phyloP scores from a whole-genome alignment of 2,797 vertebrate species.

The Peromyscus eremicus region DNA sequence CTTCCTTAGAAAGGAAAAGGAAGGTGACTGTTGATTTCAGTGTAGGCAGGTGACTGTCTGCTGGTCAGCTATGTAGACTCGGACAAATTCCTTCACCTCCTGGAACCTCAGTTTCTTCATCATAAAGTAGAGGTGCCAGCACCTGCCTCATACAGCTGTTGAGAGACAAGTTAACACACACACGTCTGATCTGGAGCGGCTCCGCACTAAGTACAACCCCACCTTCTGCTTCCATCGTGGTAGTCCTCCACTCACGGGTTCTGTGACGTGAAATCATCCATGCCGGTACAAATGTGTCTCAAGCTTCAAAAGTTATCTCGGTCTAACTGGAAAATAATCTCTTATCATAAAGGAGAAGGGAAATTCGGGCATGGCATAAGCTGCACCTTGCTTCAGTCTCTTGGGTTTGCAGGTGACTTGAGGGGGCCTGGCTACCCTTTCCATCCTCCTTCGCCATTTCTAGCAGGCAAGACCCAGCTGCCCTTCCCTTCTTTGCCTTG shows the following conservation, averaged over 20 bases:
- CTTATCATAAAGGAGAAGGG: constrained; percentile 19
- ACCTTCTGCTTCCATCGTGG: not conserved
- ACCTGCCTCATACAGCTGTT: not conserved
- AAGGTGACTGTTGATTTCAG: not conserved
- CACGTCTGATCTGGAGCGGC: not conserved
- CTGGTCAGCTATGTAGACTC: not conserved
- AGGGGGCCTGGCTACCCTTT: not conserved
- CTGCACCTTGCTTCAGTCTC: not conserved
- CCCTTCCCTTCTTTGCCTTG: not conserved
- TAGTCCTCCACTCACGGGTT: not conserved
- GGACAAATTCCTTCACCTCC: not conserved
- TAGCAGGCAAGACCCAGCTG: not conserved
- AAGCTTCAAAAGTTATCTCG: not conserved
- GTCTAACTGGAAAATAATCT: not conserved
- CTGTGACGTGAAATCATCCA: not conserved
- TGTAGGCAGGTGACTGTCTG: not conserved
- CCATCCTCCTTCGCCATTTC: not conserved
- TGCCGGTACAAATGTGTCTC: not conserved
- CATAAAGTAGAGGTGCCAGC: not conserved
- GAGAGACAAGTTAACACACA: not conserved
- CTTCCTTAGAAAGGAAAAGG: constrained; percentile 24
- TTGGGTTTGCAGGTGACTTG: not conserved
- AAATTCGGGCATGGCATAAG: not conserved
- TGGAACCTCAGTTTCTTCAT: not conserved
- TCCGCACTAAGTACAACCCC: not conserved